Evolutionary conservation across 2,888 invertebrate species (phyloP), one percentile per base, ranked within the genome.

Genomic region (Podabrus alpinus): DNA sequence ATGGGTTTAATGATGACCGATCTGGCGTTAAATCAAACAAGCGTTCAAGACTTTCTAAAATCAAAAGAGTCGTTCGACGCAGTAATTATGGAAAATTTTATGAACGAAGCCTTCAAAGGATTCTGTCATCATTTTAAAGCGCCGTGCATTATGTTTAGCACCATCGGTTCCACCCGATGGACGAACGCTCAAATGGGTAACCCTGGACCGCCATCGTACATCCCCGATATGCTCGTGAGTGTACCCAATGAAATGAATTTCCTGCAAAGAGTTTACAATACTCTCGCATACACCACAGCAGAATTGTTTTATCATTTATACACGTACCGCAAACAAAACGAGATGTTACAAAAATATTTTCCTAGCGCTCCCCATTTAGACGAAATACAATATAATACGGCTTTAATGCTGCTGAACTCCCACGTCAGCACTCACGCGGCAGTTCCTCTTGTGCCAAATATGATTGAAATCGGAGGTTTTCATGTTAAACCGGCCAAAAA

Each of bases 171-270:
- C 71, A 84, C 85, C 69, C 85, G 86, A 68, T 86, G 86, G 79
- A 86, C 88, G 80, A 87, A 88, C 68, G 86, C 87, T 73, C 85
- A 86, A 79, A 86, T 88, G 84, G 89, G 89, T 0, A 80, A 87
- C 61, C 85, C 89, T 1, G 84, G 84, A 1, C 87, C 88, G 0
- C 87, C 87, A 82, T 87, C 89, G 0, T 88, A 87, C 82, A 87
- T 89, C 59, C 88, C 89, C 0, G 87, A 89, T 66, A 86, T 86
- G 10, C 87, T 66, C 3, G n/a, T 68, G 1, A 45, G 60, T 3
- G 16, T 66, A 9, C 15, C 73, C 0, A 15, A 15, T 1, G 19
- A 72, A 62, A 77, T 71, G 69, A 72, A 16, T 15, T 79, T 79
- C 59, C 19, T 61, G 16, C 68, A 78, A 19, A 68, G 79, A 60